These are phyloP conservation scores for Neolamprologus fasciatus DNA, from an alignment of 2,113 vertebrate species.

Conservation along the genomic window DNA sequence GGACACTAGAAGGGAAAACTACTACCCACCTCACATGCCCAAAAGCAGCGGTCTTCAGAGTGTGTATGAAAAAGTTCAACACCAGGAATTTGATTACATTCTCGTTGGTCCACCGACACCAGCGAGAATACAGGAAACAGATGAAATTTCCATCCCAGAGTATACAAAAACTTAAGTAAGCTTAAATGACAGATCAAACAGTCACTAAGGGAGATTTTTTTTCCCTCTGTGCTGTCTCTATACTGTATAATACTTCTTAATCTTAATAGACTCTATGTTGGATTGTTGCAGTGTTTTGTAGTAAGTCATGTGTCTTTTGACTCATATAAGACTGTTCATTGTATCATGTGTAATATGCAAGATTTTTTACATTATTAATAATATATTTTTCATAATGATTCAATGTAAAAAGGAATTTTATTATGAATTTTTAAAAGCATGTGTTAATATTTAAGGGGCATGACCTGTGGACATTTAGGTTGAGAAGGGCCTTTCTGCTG, in stretches of 20 bases:
- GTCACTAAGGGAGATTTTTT: neutral
- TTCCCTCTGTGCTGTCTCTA: neutral
- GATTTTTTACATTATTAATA: slow-evolving; percentile 73
- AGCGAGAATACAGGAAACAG: slow-evolving; percentile 84
- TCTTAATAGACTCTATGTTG: slow-evolving; percentile 45
- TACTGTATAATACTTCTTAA: slow-evolving; percentile 52
- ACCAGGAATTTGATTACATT: slow-evolving; percentile 87
- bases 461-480: slow-evolving; percentile 40
- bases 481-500: slow-evolving; percentile 19
- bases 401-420: slow-evolving; percentile 65
- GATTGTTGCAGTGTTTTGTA: slow-evolving; percentile 59
- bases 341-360: slow-evolving; percentile 72
- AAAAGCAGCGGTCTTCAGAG: slow-evolving; percentile 88
- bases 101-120: slow-evolving; percentile 84
- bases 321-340: slow-evolving; percentile 68
- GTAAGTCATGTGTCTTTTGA: slow-evolving; percentile 52
- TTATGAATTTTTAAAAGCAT: slow-evolving; percentile 66
- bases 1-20: slow-evolving; percentile 83
- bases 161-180: slow-evolving; percentile 73
- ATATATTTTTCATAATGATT: slow-evolving; percentile 74
- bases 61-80: slow-evolving; percentile 88
- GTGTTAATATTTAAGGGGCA: slow-evolving; percentile 65
- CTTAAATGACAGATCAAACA: slow-evolving; percentile 28
- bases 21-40: slow-evolving; percentile 82
- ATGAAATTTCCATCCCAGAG: slow-evolving; percentile 84